A percentile compares a stretch with the other conserved stretches of the same genome.
These are phyloP conservation scores for Frieseomelitta varia DNA, from an alignment of 1,140 invertebrate species.

Conservation along the genomic window DNA sequence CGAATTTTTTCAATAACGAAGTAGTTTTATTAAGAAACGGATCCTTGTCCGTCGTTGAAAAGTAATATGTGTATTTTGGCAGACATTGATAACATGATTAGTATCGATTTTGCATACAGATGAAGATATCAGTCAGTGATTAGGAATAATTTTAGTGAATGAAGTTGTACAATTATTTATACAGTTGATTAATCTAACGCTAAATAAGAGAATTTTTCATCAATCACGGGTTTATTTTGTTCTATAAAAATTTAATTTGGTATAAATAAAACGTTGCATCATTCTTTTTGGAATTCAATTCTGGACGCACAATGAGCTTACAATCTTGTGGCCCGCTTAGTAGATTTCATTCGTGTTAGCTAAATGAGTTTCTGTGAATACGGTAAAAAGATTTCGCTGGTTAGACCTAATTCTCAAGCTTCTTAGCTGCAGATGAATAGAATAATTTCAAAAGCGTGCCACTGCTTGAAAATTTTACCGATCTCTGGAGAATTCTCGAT, in stretches of 20 bases:
- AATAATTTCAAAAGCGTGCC: not conserved
- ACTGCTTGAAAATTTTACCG: not conserved
- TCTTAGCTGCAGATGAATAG: not conserved
- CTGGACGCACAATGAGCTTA: not conserved
- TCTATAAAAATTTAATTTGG: not conserved
- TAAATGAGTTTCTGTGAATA: not conserved
- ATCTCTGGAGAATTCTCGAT: not conserved
- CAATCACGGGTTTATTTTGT: too few relatives aligned
- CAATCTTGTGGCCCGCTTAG: not conserved
- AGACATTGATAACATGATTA: constrained; percentile 32
- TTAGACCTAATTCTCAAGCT: not conserved
- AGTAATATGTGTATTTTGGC: not conserved
- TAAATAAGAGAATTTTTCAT: not conserved
- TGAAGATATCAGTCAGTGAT: not conserved
- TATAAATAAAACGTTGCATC: not conserved
- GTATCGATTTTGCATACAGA: constrained; percentile 14
- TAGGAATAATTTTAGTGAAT: not conserved
- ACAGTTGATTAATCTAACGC: not conserved
- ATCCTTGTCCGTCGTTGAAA: not conserved
- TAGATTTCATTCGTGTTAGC: constrained; percentile 3
- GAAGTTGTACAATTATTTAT: not conserved
- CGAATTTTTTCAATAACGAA: not conserved
- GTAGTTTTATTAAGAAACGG: not conserved
- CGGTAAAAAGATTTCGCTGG: constrained; percentile 6
- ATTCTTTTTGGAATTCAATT: not conserved